Conservation (phyloP, 2,888 invertebrate genomes). For the Eilema caniola region DNA sequence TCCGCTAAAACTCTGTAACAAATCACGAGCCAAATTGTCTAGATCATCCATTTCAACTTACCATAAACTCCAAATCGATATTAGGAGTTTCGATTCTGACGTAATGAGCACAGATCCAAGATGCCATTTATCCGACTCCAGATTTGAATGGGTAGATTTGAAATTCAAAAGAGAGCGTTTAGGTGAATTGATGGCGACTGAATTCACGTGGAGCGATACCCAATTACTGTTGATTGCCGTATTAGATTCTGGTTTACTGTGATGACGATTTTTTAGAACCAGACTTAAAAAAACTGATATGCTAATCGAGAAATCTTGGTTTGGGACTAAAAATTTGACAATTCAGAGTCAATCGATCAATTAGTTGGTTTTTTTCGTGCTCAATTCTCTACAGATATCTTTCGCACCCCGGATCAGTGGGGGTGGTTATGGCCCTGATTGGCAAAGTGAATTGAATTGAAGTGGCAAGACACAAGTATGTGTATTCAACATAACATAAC, state of each 20-base stretch:
- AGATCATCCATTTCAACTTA: constrained; percentile 20
- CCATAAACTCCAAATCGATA: constrained; percentile 26
- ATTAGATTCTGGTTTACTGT: constrained; percentile 39
- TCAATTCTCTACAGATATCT: no score
- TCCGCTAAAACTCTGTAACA: constrained; percentile 8
- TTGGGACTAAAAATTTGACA: background rate
- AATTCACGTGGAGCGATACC: constrained; percentile 40
- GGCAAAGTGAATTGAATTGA: no score
- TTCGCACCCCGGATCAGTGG: no score
- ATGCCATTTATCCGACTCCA: constrained; percentile 56
- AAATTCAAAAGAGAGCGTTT: constrained; percentile 61
- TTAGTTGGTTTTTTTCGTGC: no score
- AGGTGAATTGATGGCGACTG: constrained; percentile 44
- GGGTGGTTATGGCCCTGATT: no score
- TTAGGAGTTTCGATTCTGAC: constrained; percentile 26
- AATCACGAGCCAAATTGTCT: constrained; percentile 15
- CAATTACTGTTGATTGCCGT: constrained; percentile 40
- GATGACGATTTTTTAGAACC: background rate
- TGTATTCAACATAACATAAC: no score
- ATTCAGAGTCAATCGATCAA: background rate
- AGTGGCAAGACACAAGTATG: no score
- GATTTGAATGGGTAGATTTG: constrained; percentile 67
- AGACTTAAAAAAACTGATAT: background rate
- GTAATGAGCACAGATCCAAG: constrained; percentile 35
- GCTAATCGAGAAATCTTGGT: no score